phyloP scores from a whole-genome alignment of 2,797 vertebrate genomes.

The Lutjanus argentimaculatus region DNA sequence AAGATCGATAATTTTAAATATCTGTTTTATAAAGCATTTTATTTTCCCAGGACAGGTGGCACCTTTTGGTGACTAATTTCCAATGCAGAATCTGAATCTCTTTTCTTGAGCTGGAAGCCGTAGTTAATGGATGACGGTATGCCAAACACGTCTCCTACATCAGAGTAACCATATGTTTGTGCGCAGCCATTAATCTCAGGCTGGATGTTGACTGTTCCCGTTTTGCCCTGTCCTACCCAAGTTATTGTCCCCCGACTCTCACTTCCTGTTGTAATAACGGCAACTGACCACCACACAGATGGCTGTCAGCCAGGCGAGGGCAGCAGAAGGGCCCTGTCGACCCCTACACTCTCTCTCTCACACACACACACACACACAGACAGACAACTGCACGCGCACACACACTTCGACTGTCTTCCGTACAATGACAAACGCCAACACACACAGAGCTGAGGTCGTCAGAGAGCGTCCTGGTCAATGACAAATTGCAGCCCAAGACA shows the following conservation, averaged over 20 bases:
- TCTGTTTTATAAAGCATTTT: slow-evolving; percentile 38
- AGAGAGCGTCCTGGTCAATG: slow-evolving; percentile 75
- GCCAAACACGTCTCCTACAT: slow-evolving; percentile 76
- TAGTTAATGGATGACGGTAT: slow-evolving; percentile 67
- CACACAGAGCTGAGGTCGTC: slow-evolving; percentile 62
- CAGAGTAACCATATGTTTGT: slow-evolving; percentile 83
- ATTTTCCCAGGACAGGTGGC: slow-evolving; percentile 57
- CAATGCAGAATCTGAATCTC: slow-evolving; percentile 50
- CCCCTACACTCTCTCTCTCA: slow-evolving; percentile 44
- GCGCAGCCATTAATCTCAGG: slow-evolving; percentile 76
- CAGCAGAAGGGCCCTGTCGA: slow-evolving; percentile 78
- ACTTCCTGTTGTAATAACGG: slow-evolving; percentile 73
- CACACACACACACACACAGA: slow-evolving; percentile 24
- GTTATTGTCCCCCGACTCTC: slow-evolving; percentile 68
- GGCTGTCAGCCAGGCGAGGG: slow-evolving; percentile 79
- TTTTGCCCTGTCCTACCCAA: slow-evolving; percentile 71
- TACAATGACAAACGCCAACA: slow-evolving; percentile 67
- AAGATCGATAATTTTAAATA: slow-evolving; percentile 39
- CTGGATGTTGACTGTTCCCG: slow-evolving; percentile 75
- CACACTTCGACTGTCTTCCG: slow-evolving; percentile 52
- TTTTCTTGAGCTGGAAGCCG: slow-evolving; percentile 56
- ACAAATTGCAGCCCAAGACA: slow-evolving; percentile 83
- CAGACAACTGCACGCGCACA: not conserved
- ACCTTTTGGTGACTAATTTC: slow-evolving; percentile 55
- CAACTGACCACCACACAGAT: slow-evolving; percentile 80